A percentile compares a stretch with the other conserved stretches of the same genome.
Evolutionary conservation across 2,888 invertebrate genomes (phyloP).

Genomic region (Melipona bicolor): DNA sequence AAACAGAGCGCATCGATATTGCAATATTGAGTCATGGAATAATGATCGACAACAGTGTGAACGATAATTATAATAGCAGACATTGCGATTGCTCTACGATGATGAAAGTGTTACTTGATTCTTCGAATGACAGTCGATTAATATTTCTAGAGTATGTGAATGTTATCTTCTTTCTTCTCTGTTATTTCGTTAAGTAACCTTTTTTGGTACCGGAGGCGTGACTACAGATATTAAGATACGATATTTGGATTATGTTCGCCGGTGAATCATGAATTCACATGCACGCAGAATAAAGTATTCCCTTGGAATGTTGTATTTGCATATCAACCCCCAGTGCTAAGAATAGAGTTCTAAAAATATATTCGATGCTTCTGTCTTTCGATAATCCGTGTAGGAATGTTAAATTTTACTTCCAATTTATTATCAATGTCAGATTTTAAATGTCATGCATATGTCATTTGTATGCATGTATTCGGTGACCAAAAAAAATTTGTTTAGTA

Average conservation of each 20-base stretch:
- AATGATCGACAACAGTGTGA: slow-evolving; percentile 43
- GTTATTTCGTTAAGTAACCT: background rate
- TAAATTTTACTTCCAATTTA: background rate
- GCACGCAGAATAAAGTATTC: slow-evolving; percentile 54
- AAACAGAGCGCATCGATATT: slow-evolving; percentile 68
- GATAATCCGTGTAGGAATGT: slow-evolving; percentile 26
- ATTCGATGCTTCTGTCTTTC: slow-evolving; percentile 16
- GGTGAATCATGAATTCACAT: slow-evolving; percentile 58
- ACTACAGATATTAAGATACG: slow-evolving; percentile 29
- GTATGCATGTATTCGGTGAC: background rate
- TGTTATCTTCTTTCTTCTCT: background rate
- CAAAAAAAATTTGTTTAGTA: background rate
- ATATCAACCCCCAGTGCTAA: slow-evolving; percentile 64
- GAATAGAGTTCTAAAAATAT: slow-evolving; percentile 53
- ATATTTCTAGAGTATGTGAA: background rate
- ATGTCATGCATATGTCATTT: background rate
- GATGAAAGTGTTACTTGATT: slow-evolving; percentile 24
- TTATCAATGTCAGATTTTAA: background rate
- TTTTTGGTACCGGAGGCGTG: slow-evolving; percentile 6
- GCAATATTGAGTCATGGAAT: slow-evolving; percentile 50
- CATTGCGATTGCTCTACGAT: background rate
- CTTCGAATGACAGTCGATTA: background rate
- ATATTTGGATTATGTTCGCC: slow-evolving; percentile 50
- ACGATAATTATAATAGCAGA: slow-evolving; percentile 38
- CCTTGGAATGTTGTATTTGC: slow-evolving; percentile 58